phyloP scores from a whole-genome alignment of 2,797 vertebrate species.

The Ceryle rudis region DNA sequence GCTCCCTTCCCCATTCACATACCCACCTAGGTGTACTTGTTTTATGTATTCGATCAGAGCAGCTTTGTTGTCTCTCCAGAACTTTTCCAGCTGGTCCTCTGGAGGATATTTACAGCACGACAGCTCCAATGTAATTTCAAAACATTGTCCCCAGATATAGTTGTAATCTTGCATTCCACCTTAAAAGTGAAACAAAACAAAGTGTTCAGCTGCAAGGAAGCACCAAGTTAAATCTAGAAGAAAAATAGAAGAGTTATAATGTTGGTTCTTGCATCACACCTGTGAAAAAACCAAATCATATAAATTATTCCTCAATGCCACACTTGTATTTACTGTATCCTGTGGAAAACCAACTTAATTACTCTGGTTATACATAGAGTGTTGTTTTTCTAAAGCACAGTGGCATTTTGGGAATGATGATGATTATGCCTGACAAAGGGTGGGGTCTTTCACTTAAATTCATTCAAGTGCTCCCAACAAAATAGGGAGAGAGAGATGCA shows the following conservation, averaged over 20 bases:
- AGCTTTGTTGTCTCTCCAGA: constrained; percentile 87
- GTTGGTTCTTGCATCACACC: neutral
- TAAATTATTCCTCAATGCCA: neutral
- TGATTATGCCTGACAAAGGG: neutral
- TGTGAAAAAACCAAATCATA: neutral
- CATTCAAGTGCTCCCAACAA: neutral
- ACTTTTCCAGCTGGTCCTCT: constrained; percentile 76
- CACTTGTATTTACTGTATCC: neutral
- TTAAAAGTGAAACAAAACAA: constrained; percentile 68
- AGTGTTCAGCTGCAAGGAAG: neutral
- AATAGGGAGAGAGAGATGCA: neutral
- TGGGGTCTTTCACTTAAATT: neutral
- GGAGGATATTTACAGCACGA: constrained; percentile 95
- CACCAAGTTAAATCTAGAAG: neutral
- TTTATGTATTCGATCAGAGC: constrained; percentile 88
- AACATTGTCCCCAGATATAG: constrained; percentile 92
- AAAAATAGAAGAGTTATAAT: neutral
- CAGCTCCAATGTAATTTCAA: constrained; percentile 92
- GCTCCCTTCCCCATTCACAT: rapidly evolving
- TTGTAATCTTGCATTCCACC: constrained; percentile 98
- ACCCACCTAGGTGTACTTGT: constrained; percentile 92
- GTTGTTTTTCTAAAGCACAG: neutral
- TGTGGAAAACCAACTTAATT: neutral
- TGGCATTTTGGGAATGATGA: neutral
- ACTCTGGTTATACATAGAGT: neutral